A percentile compares a stretch with the other conserved stretches of the same genome.
Conservation (phyloP, 2,797 vertebrate genomes). For the Cossypha heuglini region DNA sequence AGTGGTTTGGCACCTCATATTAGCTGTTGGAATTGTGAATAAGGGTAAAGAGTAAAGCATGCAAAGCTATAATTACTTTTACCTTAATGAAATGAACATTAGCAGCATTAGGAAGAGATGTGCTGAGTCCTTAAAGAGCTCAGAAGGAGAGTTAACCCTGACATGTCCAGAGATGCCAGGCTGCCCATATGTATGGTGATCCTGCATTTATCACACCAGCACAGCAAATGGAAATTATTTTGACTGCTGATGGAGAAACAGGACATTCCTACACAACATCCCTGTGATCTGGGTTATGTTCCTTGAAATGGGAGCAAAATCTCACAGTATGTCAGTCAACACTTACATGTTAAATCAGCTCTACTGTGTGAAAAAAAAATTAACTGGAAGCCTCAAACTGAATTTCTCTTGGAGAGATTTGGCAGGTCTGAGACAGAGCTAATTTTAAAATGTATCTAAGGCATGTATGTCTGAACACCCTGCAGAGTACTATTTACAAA, state of each 20-base stretch:
- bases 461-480: background rate
- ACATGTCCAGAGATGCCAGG: background rate
- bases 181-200: background rate
- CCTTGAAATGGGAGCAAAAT: background rate
- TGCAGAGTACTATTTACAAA: background rate
- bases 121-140: background rate
- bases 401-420: background rate
- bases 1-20: slow-evolving; percentile 58
- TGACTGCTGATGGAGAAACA: background rate
- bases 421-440: background rate
- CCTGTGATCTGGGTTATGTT: background rate
- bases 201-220: background rate
- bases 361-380: background rate
- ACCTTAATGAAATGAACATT: slow-evolving; percentile 32
- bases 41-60: slow-evolving; percentile 53
- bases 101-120: background rate
- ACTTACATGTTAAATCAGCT: background rate
- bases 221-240: background rate
- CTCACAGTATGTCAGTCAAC: background rate
- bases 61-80: slow-evolving; percentile 59
- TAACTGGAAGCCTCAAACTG: background rate
- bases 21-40: slow-evolving; percentile 57
- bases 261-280: background rate
- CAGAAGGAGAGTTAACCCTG: background rate
- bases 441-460: background rate